Evolutionary conservation across 2,888 invertebrate species (phyloP), one percentile per base, ranked within the genome.

Genomic region (Lepeophtheirus nordmannii): DNA sequence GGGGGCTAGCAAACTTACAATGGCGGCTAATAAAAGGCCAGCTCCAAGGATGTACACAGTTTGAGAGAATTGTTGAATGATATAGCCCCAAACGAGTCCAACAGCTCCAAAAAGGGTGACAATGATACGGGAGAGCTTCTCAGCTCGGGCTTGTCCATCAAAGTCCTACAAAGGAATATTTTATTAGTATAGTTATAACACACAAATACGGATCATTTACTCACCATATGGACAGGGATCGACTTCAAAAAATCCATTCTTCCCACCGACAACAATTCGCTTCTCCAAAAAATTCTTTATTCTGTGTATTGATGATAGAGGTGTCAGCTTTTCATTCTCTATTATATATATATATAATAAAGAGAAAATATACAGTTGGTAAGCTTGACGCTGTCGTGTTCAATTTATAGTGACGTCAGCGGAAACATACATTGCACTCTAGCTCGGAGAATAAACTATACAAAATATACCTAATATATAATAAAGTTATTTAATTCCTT

Each of bases 31-130:
- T 1, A 87, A 79, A 73, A 93, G 92, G 69, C 94, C 94, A 72
- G 89, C 91, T 40, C 88, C 88, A 62, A 94, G 79, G 73, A 93
- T 89, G 73, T 90, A 91, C 39, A 94, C 88, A 1, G 93, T 92
- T 75, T 91, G 90, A 0, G 93, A 94, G 75, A 94, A 94, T 75
- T 93, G 91, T 75, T 94, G 93, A 70, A 91, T 89, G 62, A 88
- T 82, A 72, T 89, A 93, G 53, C 94, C 94, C 87, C 90, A 92
- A 66, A 87, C 79, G 67, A 94, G 81, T 10, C 94, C 94, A 65
- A 92, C 88, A 69, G 85, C 76, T 82, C 82, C 72, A 53, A 74
- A 70, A 68, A 68, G 58, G 2, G 41, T 37, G 68, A 94, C 89
- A 66, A 94, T 92, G 14, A 89, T 83, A 73, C 93, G 82, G 59